Evolutionary conservation across 2,797 vertebrate species (phyloP).

Genomic region (Thunnus albacares): DNA sequence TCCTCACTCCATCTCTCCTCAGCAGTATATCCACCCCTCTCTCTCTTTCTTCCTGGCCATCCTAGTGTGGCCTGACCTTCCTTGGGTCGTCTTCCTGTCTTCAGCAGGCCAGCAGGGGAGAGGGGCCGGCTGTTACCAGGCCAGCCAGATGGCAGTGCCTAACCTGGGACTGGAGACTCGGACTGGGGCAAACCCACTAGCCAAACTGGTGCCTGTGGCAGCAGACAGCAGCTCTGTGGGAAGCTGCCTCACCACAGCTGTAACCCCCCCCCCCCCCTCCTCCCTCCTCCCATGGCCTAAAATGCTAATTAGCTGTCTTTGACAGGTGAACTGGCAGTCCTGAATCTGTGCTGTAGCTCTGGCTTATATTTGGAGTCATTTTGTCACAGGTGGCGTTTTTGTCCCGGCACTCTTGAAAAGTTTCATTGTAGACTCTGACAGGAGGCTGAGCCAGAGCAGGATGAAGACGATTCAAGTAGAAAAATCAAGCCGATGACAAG

Average conservation of each 20-base stretch:
- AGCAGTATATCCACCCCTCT: slow-evolving; percentile 9
- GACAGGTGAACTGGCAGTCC: slow-evolving; percentile 49
- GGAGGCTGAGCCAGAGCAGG: slow-evolving; percentile 56
- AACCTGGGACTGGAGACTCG: slow-evolving; percentile 59
- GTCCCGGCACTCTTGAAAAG: background rate
- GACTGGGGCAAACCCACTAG: slow-evolving; percentile 60
- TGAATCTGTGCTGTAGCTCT: slow-evolving; percentile 17
- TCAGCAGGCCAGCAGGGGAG: slow-evolving; percentile 57
- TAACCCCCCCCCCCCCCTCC: slow-evolving; percentile 2
- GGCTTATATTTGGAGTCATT: slow-evolving; percentile 11
- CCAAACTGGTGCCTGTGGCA: slow-evolving; percentile 71
- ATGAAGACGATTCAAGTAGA: slow-evolving; percentile 81
- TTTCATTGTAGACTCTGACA: slow-evolving; percentile 51
- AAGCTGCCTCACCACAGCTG: slow-evolving; percentile 52
- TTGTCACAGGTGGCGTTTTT: slow-evolving; percentile 35
- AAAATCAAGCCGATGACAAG: slow-evolving; percentile 78
- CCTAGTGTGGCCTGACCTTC: slow-evolving; percentile 71
- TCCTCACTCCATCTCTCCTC: slow-evolving; percentile 24
- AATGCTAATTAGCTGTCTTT: slow-evolving; percentile 67
- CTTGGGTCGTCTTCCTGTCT: slow-evolving; percentile 71
- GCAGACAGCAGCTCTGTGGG: slow-evolving; percentile 79
- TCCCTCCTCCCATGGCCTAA: slow-evolving; percentile 34
- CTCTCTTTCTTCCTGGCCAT: slow-evolving; percentile 46
- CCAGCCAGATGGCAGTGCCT: slow-evolving; percentile 79
- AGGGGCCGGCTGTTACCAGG: slow-evolving; percentile 71